Evolutionary conservation across 2,797 vertebrate species (phyloP).

Genomic region (Urophycis tenuis): DNA sequence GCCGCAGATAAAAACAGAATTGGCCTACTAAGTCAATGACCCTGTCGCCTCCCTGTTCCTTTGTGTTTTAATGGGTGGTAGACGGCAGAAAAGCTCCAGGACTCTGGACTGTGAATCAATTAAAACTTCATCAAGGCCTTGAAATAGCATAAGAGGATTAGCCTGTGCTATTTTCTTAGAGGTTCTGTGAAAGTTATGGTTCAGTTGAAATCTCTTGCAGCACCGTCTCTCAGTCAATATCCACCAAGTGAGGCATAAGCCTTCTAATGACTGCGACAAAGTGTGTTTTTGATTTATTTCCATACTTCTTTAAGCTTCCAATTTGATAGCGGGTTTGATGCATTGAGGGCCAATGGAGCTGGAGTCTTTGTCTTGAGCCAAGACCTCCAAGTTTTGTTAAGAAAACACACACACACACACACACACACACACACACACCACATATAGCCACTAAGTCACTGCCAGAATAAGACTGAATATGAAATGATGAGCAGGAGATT

Average conservation of each 20-base stretch:
- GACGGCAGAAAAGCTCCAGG: conserved; percentile 20
- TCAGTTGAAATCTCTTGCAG: conserved; percentile 3
- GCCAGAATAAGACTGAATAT: background rate
- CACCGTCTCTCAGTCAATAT: background rate
- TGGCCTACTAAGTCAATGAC: conserved; percentile 13
- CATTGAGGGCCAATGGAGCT: conserved; percentile 1
- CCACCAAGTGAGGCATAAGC: background rate
- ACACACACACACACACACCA: background rate
- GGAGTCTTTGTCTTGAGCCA: conserved; percentile 37
- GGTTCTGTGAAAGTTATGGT: conserved; percentile 28
- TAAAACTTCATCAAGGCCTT: conserved; percentile 34
- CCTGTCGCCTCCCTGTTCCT: conserved; percentile 28
- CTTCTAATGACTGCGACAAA: background rate
- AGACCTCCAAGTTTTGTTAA: conserved; percentile 41
- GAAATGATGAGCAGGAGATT: too few species aligned
- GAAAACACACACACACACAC: conserved; percentile 4
- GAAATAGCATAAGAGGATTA: conserved; percentile 30
- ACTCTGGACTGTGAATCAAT: conserved; percentile 39
- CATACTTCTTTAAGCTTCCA: background rate
- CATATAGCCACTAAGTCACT: background rate
- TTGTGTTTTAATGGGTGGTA: conserved; percentile 1
- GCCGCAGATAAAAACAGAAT: conserved; percentile 44
- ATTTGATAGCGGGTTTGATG: background rate
- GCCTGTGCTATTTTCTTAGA: conserved; percentile 14
- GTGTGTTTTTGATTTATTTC: conserved; percentile 29